Base-by-base conservation (phyloP, 2,888 invertebrate genomes). In the Andrena haemorrhoa region DNA sequence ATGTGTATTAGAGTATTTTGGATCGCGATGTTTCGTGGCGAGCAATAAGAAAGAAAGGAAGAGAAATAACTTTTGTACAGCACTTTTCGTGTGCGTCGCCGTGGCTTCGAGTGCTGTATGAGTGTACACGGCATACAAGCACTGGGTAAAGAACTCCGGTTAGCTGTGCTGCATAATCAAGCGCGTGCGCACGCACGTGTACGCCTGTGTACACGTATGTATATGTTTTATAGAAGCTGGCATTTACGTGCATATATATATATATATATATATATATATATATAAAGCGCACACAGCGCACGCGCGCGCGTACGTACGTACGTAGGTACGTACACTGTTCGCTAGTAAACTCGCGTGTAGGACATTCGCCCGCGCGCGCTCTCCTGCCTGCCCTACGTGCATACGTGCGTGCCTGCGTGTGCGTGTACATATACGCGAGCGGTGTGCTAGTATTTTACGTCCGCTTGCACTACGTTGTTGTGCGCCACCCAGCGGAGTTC, bases 401-500 rank as follows among this genome's bases (percentile, higher is more conserved):
- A 12, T 47, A 23, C 20, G n/a, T 23, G 31, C 49, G 26, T n/a
- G 74, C 16, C 26, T 26, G 64, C 56, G 26, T 69, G 60, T 23
- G 47, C 35, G 16, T 60, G 58, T 47, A 72, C 26, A 60, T 70
- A 47, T 63, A 47, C 31, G 29, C 73, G 72, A 60, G 26, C 26
- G 69, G 66, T 41, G 71, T 73, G 70, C 26, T 58, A 79, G 77
- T 82, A 72, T 81, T 79, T 76, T 75, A 80, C 82, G 87, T 86
- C 80, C 83, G 82, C 79, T 80, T 79, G 81, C 82, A 79, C 72
- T 85, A 82, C 75, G 82, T 69, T 35, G 86, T 78, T 35, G 86
- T 78, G 89, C 89, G 89, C 89, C 89, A 89, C 83, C 89, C 83
- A 82, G 86, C 86, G 89, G 87, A 80, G 70, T 73, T 86, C 71